A percentile compares a stretch with the other conserved stretches of the same genome.
Evolutionary conservation across 2,113 vertebrate species (phyloP).

Genomic region (Mustelus asterias): DNA sequence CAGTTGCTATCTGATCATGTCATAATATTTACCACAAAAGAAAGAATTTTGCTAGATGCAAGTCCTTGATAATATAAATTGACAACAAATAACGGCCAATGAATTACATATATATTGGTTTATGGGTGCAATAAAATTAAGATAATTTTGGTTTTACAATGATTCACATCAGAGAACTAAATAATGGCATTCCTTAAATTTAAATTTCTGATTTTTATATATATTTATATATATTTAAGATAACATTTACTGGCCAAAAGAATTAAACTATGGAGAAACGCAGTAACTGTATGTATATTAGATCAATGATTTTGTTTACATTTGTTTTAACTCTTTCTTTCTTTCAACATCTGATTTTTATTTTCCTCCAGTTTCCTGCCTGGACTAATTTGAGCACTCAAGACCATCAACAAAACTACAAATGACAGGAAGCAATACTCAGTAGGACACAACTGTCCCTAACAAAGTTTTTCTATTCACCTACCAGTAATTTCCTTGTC

Average conservation of each 20-base stretch:
- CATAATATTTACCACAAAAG: conserved; percentile 1
- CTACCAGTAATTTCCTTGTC: conserved; percentile 50
- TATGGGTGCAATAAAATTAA: background rate
- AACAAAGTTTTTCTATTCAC: conserved; percentile 45
- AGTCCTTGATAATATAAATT: background rate
- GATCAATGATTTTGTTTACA: conserved; percentile 5
- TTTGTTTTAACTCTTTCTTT: conserved; percentile 16
- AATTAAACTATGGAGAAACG: background rate
- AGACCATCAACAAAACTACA: conserved; percentile 35
- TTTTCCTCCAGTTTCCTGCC: conserved; percentile 37
- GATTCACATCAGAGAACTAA: background rate
- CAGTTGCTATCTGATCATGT: background rate
- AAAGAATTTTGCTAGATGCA: background rate
- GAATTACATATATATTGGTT: background rate
- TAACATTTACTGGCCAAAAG: background rate
- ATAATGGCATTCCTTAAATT: background rate
- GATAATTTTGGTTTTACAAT: background rate
- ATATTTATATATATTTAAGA: background rate
- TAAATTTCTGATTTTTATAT: too few relatives aligned
- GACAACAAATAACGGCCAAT: background rate
- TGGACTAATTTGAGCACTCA: conserved; percentile 32
- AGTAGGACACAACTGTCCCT: conserved; percentile 42
- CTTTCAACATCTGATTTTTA: conserved; percentile 36
- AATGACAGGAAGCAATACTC: conserved; percentile 37
- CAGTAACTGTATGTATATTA: background rate